These are phyloP conservation scores for Diadophis punctatus DNA, from an alignment of 2,113 vertebrate genomes.

Conservation along the genomic window DNA sequence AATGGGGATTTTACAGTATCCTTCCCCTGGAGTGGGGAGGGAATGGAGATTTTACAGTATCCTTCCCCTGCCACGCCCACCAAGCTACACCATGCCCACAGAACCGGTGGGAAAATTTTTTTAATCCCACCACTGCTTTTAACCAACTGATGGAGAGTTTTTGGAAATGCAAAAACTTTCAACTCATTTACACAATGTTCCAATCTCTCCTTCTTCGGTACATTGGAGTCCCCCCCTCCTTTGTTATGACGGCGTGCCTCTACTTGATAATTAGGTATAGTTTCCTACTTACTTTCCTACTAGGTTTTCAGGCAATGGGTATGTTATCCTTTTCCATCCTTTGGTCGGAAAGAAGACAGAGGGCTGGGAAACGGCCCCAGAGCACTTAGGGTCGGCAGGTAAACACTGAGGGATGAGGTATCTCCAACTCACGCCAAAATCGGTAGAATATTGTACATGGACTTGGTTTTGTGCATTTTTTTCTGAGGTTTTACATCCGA, in stretches of 20 bases:
- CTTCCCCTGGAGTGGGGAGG: too few species aligned
- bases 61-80: too few species aligned
- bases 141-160: background rate
- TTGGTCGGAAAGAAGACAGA: conserved; percentile 93
- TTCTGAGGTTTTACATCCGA: conserved; percentile 86
- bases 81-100: too few species aligned
- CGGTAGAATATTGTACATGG: conserved; percentile 91
- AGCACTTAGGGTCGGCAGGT: conserved; percentile 91
- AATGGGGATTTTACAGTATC: too few species aligned
- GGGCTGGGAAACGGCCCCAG: conserved; percentile 89
- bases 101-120: too few species aligned
- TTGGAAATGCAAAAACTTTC: background rate
- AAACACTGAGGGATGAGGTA: conserved; percentile 94
- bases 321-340: conserved; percentile 91
- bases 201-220: background rate
- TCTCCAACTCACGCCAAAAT: conserved; percentile 95
- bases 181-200: background rate
- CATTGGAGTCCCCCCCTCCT: background rate
- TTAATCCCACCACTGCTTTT: background rate
- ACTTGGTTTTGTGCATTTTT: conserved; percentile 88
- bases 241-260: background rate
- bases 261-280: background rate
- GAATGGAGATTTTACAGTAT: too few species aligned
- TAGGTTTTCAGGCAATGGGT: conserved; percentile 84
- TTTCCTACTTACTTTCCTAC: conserved; percentile 85